phyloP scores from a whole-genome alignment of 37 sponge, comb jelly and placozoan species.

The Chondrosia reniformis region DNA sequence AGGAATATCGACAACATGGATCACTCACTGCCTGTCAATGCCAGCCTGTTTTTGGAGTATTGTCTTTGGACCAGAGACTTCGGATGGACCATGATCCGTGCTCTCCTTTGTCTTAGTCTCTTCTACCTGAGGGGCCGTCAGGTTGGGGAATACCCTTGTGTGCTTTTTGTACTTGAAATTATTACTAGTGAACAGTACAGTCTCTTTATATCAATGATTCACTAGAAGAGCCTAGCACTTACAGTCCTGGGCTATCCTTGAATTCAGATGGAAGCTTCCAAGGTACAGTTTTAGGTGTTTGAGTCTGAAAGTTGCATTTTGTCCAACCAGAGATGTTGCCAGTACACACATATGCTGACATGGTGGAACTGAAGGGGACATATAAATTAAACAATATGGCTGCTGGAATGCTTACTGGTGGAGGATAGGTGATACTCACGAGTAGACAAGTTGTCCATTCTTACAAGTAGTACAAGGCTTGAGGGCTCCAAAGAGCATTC shows the following conservation, averaged over 20 bases:
- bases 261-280: slow-evolving; percentile 79
- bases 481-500: slow-evolving; percentile 88
- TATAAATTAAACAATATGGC: too few species aligned
- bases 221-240: too few species aligned
- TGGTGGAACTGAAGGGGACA: background rate
- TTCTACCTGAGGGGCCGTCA: background rate
- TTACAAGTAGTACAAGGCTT: slow-evolving; percentile 60
- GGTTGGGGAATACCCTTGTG: slow-evolving; percentile 50
- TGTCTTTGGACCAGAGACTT: background rate
- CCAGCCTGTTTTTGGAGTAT: slow-evolving; percentile 11
- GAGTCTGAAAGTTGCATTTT: slow-evolving; percentile 74
- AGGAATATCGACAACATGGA: too few species aligned
- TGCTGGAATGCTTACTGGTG: too few species aligned
- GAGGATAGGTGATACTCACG: slow-evolving; percentile 5
- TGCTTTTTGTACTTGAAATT: slow-evolving; percentile 46
- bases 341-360: slow-evolving; percentile 63
- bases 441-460: slow-evolving; percentile 62
- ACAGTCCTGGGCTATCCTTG: slow-evolving; percentile 21
- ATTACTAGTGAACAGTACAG: slow-evolving; percentile 23
- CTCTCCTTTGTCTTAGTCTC: slow-evolving; percentile 1
- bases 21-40: slow-evolving; percentile 1
- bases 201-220: too few species aligned
- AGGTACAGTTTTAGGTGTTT: slow-evolving; percentile 45
- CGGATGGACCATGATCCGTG: slow-evolving; percentile 23
- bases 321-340: slow-evolving; percentile 93